Evolutionary conservation across 30 jellyfish, hydroid and myxozoan genomes (phyloP).

Genomic region (Chrysaora quinquecirrha): DNA sequence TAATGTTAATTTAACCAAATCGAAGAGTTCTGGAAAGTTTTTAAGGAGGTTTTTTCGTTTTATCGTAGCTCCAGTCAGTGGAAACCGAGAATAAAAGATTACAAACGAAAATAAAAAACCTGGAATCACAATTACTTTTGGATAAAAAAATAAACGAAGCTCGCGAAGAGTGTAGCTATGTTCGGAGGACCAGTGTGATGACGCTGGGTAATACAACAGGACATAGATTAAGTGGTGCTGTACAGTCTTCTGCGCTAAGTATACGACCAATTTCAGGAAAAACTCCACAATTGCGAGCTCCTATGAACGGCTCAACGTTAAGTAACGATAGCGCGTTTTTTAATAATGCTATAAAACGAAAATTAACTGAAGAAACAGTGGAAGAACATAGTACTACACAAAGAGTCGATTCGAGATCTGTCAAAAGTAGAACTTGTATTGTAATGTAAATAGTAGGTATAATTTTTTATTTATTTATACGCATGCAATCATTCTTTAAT

Average conservation of each 20-base stretch:
- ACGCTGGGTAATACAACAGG: conserved; percentile 33
- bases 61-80: conserved; percentile 22
- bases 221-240: conserved; percentile 14
- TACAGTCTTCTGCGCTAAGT: conserved; percentile 23
- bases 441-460: too few relatives aligned
- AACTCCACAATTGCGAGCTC: conserved; percentile 14
- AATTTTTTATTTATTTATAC: too few relatives aligned
- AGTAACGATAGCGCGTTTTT: conserved; percentile 22
- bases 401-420: conserved; percentile 40
- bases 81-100: conserved; percentile 53
- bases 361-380: neutral
- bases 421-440: conserved; percentile 63
- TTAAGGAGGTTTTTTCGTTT: neutral
- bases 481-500: too few relatives aligned
- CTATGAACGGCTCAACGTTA: conserved; percentile 24
- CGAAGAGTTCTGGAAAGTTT: too few relatives aligned
- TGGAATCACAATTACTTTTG: conserved; percentile 52
- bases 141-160: conserved; percentile 60
- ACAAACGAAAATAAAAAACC: conserved; percentile 62
- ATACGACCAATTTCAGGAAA: conserved; percentile 34
- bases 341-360: conserved; percentile 15
- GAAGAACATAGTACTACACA: neutral
- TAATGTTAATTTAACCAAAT: too few relatives aligned
- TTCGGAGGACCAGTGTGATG: conserved; percentile 57
- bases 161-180: conserved; percentile 41